A percentile compares a stretch with the other conserved stretches of the same genome.
Evolutionary conservation across 2,797 vertebrate species (phyloP).

Genomic region (Glyptemys insculpta): DNA sequence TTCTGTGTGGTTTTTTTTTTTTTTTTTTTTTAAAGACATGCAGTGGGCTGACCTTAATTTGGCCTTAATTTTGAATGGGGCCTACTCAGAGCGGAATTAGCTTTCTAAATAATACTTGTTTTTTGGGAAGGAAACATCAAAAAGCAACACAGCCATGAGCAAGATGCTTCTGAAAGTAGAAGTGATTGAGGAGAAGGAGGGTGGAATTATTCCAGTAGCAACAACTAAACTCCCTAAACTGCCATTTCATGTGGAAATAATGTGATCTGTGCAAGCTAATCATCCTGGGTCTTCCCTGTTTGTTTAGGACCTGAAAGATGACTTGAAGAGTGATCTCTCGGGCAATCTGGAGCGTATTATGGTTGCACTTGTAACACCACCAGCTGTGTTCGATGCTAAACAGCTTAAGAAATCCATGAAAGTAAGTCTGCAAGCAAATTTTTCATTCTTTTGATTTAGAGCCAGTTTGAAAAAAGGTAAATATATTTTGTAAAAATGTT

Average conservation of each 20-base stretch:
- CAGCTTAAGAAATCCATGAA: conserved; percentile 87
- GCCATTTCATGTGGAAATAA: background rate
- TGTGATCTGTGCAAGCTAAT: background rate
- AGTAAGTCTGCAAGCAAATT: conserved; percentile 73
- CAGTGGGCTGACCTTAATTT: background rate
- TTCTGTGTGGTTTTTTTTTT: background rate
- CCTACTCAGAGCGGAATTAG: background rate
- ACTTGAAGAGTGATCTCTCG: conserved; percentile 88
- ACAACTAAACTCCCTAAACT: background rate
- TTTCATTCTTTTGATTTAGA: background rate
- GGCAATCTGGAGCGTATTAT: conserved; percentile 88
- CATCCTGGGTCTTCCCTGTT: background rate
- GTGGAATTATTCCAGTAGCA: background rate
- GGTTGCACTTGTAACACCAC: conserved; percentile 84
- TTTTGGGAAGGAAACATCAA: background rate
- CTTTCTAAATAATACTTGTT: background rate
- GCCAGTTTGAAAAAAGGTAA: background rate
- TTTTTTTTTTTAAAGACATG: background rate
- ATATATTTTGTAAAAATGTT: background rate
- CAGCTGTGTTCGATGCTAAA: conserved; percentile 85
- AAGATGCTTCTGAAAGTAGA: background rate
- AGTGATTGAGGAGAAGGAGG: background rate
- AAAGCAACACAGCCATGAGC: background rate
- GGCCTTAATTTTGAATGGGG: background rate
- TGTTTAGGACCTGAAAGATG: conserved; percentile 78